Evolutionary conservation across 2,797 vertebrate genomes (phyloP), one percentile per base, ranked within the genome.

Genomic region (Lacerta agilis): DNA sequence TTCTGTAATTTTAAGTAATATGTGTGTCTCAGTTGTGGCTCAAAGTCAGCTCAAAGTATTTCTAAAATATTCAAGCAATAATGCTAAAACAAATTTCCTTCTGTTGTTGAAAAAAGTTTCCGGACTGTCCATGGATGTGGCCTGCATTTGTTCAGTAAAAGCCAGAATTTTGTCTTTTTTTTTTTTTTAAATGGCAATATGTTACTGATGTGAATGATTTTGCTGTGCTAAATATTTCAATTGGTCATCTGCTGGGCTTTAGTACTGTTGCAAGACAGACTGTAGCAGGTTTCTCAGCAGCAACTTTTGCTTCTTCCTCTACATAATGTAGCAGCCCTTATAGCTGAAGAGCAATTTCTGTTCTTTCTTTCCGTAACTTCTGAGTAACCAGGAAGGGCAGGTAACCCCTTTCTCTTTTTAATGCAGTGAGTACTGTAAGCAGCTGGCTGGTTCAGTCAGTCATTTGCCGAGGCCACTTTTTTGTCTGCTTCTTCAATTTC

Each of bases 171-270:
- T 87, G 0, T 45, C 77, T 86, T 45, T 45, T 72, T 9, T 80
- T 25, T 94, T 94, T 91, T 92, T 81, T 87, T 88, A 79, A 77
- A 82, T 25, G 43, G 66, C 61, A 92, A 83, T 86, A 82, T 90
- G 90, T 79, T 8, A 80, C 79, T 64, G 36, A 64, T 83, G 29
- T 89, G 76, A 90, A 87, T 90, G 87, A 61, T 86, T 92, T 41
- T 90, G 33, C 83, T 86, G 23, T 77, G 75, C 82, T 93, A 87
- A 93, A 92, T 92, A 93, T 91, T 93, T 94, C 79, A 90, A 1
- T 85, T 85, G 79, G 84, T 79, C 61, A 88, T 92, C 87, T 90
- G 90, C 86, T 91, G 87, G 83, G 6, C 38, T 88, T 88, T 91
- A 89, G 89, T 75, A 75, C 38, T 33, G 18, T 20, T 73, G n/a